These are phyloP conservation scores for Zosterops pallidus DNA, from an alignment of 2,113 vertebrate genomes.

Conservation along the genomic window DNA sequence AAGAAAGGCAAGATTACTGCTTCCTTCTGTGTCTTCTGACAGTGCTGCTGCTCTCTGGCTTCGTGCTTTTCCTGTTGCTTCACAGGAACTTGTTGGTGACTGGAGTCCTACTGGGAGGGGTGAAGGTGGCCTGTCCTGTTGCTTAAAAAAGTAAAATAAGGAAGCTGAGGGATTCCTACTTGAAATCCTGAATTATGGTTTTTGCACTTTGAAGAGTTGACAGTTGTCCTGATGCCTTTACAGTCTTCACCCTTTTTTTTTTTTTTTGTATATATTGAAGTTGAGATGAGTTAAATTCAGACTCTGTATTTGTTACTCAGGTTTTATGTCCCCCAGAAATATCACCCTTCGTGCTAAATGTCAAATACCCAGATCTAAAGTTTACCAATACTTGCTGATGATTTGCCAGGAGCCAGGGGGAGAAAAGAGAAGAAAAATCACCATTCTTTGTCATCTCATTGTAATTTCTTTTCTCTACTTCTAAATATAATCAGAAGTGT, in stretches of 20 bases:
- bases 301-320: background rate
- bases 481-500: background rate
- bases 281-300: background rate
- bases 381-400: background rate
- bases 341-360: background rate
- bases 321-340: background rate
- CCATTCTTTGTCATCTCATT: background rate
- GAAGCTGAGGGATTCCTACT: background rate
- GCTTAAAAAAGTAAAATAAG: background rate
- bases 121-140: background rate
- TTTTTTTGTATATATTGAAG: background rate
- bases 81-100: background rate
- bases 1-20: background rate
- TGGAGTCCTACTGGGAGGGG: background rate
- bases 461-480: background rate
- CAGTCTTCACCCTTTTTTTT: background rate
- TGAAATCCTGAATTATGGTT: background rate
- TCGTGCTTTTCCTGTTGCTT: background rate
- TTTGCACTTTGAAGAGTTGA: background rate
- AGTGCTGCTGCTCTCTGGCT: background rate
- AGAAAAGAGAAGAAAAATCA: background rate
- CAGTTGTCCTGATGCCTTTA: background rate
- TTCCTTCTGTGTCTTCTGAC: background rate
- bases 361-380: background rate
- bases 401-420: background rate